A percentile compares a stretch with the other conserved stretches of the same genome.
Conservation (phyloP, 92 coral and sea anemone genomes). For the Epizoanthus scotinus region DNA sequence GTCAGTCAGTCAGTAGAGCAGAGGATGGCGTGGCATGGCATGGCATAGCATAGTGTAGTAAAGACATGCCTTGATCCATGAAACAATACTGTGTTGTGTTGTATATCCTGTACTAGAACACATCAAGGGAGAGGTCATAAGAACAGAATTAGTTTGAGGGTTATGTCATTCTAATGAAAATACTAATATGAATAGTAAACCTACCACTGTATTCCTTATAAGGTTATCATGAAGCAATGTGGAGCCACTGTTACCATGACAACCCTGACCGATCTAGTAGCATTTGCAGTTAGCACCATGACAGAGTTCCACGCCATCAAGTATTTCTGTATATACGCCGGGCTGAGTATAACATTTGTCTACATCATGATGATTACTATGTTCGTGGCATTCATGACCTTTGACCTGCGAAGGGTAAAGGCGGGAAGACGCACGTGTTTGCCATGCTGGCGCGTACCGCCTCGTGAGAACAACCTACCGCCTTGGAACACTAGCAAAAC, state of each 20-base stretch:
- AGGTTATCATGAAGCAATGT: slow-evolving; percentile 32
- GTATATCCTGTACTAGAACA: too few species aligned
- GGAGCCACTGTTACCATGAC: slow-evolving; percentile 67
- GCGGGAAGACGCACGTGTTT: slow-evolving; percentile 51
- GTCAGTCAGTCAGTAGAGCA: too few species aligned
- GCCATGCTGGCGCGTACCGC: slow-evolving; percentile 40
- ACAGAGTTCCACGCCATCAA: slow-evolving; percentile 56
- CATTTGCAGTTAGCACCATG: slow-evolving; percentile 59
- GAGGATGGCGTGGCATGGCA: too few species aligned
- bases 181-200: too few species aligned
- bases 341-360: slow-evolving; percentile 51
- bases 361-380: slow-evolving; percentile 50
- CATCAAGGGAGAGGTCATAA: too few species aligned
- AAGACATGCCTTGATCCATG: too few species aligned
- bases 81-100: too few species aligned
- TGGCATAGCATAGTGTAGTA: too few species aligned
- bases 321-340: slow-evolving; percentile 58
- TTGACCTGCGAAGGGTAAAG: slow-evolving; percentile 55
- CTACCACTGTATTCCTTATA: not conserved
- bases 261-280: slow-evolving; percentile 54
- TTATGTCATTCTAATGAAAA: too few species aligned
- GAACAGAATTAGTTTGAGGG: too few species aligned
- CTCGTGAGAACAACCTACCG: not conserved
- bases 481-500: not conserved
- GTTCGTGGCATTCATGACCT: slow-evolving; percentile 48